These are phyloP conservation scores for Sebastes aleutianus DNA, from an alignment of 2,797 vertebrate genomes.

Conservation along the genomic window DNA sequence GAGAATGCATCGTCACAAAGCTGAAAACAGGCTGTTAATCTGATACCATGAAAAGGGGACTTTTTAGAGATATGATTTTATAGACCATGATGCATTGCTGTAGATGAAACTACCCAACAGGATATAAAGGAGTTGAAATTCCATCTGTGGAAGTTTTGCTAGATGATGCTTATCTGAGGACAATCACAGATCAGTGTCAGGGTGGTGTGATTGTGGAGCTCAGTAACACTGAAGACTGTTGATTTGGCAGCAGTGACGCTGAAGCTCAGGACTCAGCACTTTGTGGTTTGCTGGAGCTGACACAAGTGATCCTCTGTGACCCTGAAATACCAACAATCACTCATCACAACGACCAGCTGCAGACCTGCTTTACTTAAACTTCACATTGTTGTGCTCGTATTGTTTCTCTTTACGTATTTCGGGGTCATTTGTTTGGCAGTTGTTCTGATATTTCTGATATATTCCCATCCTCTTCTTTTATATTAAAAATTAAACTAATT, in stretches of 20 bases:
- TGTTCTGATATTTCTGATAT: neutral
- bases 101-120: neutral
- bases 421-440: no score
- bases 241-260: neutral
- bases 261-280: slow-evolving; percentile 6
- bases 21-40: neutral
- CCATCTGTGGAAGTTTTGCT: neutral
- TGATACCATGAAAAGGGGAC: neutral
- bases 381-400: rapidly evolving
- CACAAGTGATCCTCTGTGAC: slow-evolving; percentile 20
- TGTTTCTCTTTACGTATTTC: neutral
- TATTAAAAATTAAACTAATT: neutral
- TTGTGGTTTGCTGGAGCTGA: slow-evolving; percentile 8
- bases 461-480: neutral
- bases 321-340: neutral
- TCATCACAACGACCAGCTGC: neutral
- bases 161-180: neutral
- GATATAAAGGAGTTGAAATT: neutral
- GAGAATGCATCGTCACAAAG: no score
- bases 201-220: neutral
- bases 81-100: neutral
- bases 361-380: neutral
- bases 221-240: neutral
- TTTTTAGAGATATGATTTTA: neutral
- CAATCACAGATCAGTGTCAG: neutral